Conservation (phyloP, 2,888 invertebrate species). For the Epirrhoe alternata region DNA sequence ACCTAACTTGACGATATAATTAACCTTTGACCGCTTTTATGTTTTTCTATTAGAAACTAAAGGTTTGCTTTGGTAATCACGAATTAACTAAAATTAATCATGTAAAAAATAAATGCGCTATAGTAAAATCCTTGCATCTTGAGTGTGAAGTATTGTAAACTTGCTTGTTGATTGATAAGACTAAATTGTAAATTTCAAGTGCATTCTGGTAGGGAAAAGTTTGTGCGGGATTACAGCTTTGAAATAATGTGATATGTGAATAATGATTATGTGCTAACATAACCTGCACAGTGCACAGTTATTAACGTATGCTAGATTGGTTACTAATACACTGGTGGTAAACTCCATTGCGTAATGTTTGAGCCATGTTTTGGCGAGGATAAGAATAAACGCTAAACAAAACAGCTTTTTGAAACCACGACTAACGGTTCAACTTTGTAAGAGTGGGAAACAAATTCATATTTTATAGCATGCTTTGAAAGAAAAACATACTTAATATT, state of each 20-base stretch:
- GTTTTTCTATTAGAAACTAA: neutral
- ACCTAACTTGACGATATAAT: neutral
- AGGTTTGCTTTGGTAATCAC: slow-evolving; percentile 1
- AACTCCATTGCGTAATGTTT: slow-evolving; percentile 17
- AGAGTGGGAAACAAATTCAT: neutral
- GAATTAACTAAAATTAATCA: neutral
- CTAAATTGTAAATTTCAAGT: neutral
- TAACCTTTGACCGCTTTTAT: neutral
- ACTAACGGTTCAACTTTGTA: neutral
- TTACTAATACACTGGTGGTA: slow-evolving; percentile 20
- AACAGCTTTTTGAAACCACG: neutral
- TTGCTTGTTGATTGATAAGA: neutral
- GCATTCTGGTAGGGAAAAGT: neutral
- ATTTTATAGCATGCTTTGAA: neutral
- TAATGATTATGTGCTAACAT: slow-evolving; percentile 22
- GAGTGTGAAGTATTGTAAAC: slow-evolving; percentile 44
- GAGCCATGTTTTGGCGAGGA: slow-evolving; percentile 20
- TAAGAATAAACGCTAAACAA: neutral
- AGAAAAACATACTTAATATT: neutral
- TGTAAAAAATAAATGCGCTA: neutral
- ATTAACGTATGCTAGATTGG: slow-evolving; percentile 20
- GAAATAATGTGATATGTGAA: slow-evolving; percentile 6
- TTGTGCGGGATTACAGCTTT: slow-evolving; percentile 3
- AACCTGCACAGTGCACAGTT: slow-evolving; percentile 29
- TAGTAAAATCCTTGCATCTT: slow-evolving; percentile 50